These are phyloP conservation scores for Oryzias melastigma DNA, from an alignment of 2,113 vertebrate species.

Conservation along the genomic window DNA sequence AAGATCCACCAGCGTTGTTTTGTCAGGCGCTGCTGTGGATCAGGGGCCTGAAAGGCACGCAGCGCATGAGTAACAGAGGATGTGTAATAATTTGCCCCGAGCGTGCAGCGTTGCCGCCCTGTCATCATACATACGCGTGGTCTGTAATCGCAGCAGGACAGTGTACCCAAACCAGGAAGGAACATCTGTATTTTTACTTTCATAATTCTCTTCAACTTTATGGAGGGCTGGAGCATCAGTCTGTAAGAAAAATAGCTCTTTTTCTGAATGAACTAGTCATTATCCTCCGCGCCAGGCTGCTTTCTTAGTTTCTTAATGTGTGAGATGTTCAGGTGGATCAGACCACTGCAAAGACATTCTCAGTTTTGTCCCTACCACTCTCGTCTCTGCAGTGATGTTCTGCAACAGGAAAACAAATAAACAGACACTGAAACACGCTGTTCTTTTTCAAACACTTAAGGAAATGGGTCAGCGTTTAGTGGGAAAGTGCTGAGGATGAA, in stretches of 20 bases:
- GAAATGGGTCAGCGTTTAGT: constrained; percentile 11
- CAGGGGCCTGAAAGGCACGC: constrained; percentile 40
- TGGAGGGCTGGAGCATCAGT: constrained; percentile 31
- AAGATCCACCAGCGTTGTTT: constrained; percentile 28
- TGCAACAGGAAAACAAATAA: too few species aligned
- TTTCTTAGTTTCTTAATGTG: constrained; percentile 13
- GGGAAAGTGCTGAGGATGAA: constrained; percentile 37
- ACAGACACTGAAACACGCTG: constrained; percentile 3
- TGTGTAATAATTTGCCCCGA: constrained; percentile 65
- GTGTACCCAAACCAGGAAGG: constrained; percentile 60
- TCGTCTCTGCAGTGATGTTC: too few species aligned
- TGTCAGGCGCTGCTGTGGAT: constrained; percentile 14
- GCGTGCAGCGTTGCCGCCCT: constrained; percentile 51
- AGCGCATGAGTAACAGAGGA: constrained; percentile 35
- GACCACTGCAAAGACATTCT: not conserved
- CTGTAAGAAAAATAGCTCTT: constrained; percentile 45
- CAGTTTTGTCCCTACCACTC: not conserved
- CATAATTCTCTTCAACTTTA: constrained; percentile 60
- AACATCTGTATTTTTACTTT: constrained; percentile 76
- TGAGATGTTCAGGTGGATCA: not conserved
- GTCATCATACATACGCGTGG: constrained; percentile 65
- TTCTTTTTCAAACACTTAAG: constrained; percentile 4
- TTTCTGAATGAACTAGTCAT: constrained; percentile 46
- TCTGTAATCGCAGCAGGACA: constrained; percentile 69
- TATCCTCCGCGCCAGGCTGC: constrained; percentile 42